These are phyloP conservation scores for Sebastes iracundus DNA, from an alignment of 2,797 vertebrate genomes.

Conservation along the genomic window DNA sequence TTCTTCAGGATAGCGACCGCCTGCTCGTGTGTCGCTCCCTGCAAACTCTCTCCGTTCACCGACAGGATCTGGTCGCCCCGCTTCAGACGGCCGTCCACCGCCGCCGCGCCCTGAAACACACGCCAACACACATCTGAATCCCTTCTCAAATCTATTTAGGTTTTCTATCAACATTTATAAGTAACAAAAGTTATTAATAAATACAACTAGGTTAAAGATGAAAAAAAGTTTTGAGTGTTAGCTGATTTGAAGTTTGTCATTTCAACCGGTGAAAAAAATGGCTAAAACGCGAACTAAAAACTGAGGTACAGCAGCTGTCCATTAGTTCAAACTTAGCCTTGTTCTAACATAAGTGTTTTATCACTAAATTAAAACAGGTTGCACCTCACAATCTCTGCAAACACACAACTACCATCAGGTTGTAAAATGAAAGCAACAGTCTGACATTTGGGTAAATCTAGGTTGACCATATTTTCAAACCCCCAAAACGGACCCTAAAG, in stretches of 20 bases:
- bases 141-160: not conserved
- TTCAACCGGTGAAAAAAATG: not conserved
- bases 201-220: not conserved
- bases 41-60: slow-evolving; percentile 90
- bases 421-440: not conserved
- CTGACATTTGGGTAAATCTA: no score
- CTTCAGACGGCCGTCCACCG: slow-evolving; percentile 89
- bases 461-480: no score
- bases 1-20: slow-evolving; percentile 91
- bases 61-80: slow-evolving; percentile 93
- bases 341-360: no score
- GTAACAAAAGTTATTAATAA: not conserved
- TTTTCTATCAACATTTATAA: not conserved
- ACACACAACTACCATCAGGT: not conserved
- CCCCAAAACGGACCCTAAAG: no score
- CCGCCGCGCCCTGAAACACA: slow-evolving; percentile 89
- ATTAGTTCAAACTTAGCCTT: no score
- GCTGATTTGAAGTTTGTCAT: not conserved
- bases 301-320: no score
- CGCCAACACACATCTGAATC: not conserved
- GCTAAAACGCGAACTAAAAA: not conserved
- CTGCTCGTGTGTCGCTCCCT: slow-evolving; percentile 91
- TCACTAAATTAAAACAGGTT: no score
- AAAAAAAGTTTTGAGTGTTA: not conserved
- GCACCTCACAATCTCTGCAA: not conserved